Evolutionary conservation across 2,797 vertebrate genomes (phyloP).

Genomic region (Cetoscarus ocellatus): DNA sequence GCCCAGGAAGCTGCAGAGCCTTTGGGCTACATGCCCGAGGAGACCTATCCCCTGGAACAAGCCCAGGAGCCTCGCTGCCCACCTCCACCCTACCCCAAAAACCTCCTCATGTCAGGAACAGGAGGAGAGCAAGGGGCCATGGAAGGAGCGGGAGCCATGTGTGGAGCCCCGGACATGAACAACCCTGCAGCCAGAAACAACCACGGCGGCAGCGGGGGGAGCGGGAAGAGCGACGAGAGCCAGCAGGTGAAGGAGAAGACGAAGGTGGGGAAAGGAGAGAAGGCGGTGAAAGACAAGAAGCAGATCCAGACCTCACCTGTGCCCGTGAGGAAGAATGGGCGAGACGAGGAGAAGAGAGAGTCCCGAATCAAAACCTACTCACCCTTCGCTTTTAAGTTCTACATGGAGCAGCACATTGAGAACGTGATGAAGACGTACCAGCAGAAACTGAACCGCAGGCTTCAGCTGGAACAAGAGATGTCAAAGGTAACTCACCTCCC

Average conservation of each 20-base stretch:
- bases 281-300: conserved; percentile 93
- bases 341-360: conserved; percentile 95
- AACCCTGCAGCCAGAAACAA: conserved; percentile 56
- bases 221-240: conserved; percentile 81
- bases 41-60: conserved; percentile 85
- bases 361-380: conserved; percentile 99
- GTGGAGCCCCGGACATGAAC: conserved; percentile 77
- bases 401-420: conserved; percentile 99
- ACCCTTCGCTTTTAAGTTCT: conserved; percentile 98
- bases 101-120: conserved; percentile 84
- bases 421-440: conserved; percentile 98
- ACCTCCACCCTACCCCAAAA: conserved; percentile 95
- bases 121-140: conserved; percentile 83
- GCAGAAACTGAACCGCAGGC: conserved; percentile 94
- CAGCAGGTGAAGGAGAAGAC: conserved; percentile 85
- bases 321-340: conserved; percentile 92
- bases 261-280: conserved; percentile 89
- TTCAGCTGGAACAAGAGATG: conserved; percentile 98
- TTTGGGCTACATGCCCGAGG: conserved; percentile 84
- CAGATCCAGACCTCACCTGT: conserved; percentile 98
- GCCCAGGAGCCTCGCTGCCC: conserved; percentile 91
- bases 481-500: conserved; percentile 87
- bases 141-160: conserved; percentile 84
- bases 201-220: conserved; percentile 64
- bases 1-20: conserved; percentile 82